Evolutionary conservation across 2,113 vertebrate genomes (phyloP).

Genomic region (Entelurus aequoreus): DNA sequence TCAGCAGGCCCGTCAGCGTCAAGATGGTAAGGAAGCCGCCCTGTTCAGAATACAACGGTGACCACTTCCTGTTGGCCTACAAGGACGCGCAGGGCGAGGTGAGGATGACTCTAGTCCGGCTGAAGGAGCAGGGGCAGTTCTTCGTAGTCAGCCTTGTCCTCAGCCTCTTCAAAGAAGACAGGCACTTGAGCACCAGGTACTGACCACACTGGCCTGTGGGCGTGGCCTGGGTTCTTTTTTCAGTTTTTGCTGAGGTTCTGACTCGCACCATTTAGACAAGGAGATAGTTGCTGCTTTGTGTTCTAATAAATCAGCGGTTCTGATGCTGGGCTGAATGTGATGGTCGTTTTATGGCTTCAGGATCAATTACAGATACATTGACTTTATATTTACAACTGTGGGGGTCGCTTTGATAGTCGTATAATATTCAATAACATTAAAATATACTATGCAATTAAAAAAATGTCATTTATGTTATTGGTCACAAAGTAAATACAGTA

Average conservation of each 20-base stretch:
- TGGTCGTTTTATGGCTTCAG: too few relatives aligned
- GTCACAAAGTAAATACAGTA: too few relatives aligned
- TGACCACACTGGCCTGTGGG: slow-evolving; percentile 1
- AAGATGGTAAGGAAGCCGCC: rapidly evolving
- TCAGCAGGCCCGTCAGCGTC: slow-evolving; percentile 30
- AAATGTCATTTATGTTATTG: too few relatives aligned
- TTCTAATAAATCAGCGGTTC: too few relatives aligned
- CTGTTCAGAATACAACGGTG: slow-evolving; percentile 23
- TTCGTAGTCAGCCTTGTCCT: slow-evolving; percentile 38
- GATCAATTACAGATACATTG: too few relatives aligned
- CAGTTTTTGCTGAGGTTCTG: not conserved
- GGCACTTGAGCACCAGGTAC: slow-evolving; percentile 24
- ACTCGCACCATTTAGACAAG: not conserved
- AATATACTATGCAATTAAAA: too few relatives aligned
- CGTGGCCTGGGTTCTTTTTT: not conserved
- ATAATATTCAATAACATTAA: too few relatives aligned
- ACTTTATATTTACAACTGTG: too few relatives aligned
- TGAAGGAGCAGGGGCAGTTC: slow-evolving; percentile 44
- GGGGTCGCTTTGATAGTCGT: too few relatives aligned
- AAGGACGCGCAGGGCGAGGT: slow-evolving; percentile 9
- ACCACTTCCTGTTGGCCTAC: slow-evolving; percentile 35
- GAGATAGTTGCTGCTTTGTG: too few relatives aligned
- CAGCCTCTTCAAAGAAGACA: slow-evolving; percentile 18
- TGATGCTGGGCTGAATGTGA: too few relatives aligned
- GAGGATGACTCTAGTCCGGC: slow-evolving; percentile 45